Percentiles rank a stretch among this genome's conserved stretches.
Conservation (phyloP, 2,113 vertebrate species). For the Notarius quadriscutis region DNA sequence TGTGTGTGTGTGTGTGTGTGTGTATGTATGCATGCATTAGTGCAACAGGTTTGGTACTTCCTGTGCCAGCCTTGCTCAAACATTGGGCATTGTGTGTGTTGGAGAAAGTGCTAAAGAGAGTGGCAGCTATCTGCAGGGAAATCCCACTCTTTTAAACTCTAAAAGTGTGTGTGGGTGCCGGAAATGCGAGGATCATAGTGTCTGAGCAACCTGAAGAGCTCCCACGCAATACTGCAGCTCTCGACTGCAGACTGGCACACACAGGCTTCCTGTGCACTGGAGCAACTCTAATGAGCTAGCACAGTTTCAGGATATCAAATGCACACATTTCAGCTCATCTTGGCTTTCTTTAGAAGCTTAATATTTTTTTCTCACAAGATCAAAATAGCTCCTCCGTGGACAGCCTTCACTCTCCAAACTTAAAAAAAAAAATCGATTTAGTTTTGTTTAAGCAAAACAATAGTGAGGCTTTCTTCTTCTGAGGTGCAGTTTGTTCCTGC, state of each 20-base stretch:
- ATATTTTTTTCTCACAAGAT: neutral
- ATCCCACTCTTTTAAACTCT: slow-evolving; percentile 51
- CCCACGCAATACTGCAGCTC: slow-evolving; percentile 32
- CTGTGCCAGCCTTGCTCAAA: slow-evolving; percentile 12
- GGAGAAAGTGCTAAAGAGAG: slow-evolving; percentile 13
- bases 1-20: too few species aligned
- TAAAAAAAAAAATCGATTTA: neutral
- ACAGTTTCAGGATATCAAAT: slow-evolving; percentile 20
- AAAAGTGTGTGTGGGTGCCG: slow-evolving; percentile 34
- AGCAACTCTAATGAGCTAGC: slow-evolving; percentile 23
- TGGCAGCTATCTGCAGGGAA: slow-evolving; percentile 43
- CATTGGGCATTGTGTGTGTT: neutral
- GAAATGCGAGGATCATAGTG: slow-evolving; percentile 33
- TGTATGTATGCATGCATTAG: neutral
- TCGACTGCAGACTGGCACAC: slow-evolving; percentile 30
- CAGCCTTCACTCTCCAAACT: neutral
- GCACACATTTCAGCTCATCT: neutral
- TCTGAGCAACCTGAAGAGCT: slow-evolving; percentile 38
- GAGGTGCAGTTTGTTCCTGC: neutral
- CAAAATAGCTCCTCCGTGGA: neutral
- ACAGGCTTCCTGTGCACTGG: slow-evolving; percentile 21
- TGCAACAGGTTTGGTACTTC: slow-evolving; percentile 14
- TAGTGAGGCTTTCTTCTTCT: neutral
- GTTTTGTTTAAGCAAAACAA: neutral
- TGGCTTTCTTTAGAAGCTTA: neutral